Evolutionary conservation across 2,888 invertebrate species (phyloP), one percentile per base, ranked within the genome.

Genomic region (Xestia xanthographa): DNA sequence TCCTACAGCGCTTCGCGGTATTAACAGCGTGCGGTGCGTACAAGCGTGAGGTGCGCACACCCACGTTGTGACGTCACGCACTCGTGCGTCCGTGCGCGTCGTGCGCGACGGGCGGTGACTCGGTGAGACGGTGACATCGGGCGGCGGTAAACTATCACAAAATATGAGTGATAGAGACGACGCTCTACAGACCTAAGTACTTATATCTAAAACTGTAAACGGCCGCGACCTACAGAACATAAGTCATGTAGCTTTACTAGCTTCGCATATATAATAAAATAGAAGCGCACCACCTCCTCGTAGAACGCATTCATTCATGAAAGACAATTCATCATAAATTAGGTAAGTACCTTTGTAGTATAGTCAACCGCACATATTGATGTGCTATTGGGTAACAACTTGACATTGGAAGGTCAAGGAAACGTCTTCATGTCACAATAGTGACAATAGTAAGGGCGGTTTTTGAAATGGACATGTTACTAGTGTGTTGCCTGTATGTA

Each of bases 41-140:
- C 29, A 26, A 26, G 78, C 72, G 68, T 72, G 62, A 34, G 43
- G 50, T 60, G 67, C 69, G 66, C 66, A 22, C 66, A 66, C 79
- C 78, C 80, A 65, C 34, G 60, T 65, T 43, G 62, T 56, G 26
- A 53, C 70, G 79, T 69, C 79, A 79, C 67, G 72, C 84, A 53
- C 26, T 22, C 34, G 62, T 38, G 71, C 63, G 58, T n/a, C 34
- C 26, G 62, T 38, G 66, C 65, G 66, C 20, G 29, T 26, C 45
- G 17, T 43, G 76, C 43, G 67, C 26, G 34, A 14, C 41, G 17
- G 22, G 2, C 65, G 34, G 70, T 45, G 45, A 45, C 45, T 45
- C 34, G 34, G 5, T 34, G 5, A 34, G 34, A 5, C 17, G 17
- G 45, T 43, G n/a, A 65, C 66, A 66, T 14, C 17, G 43, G 22